Conservation (phyloP, 2,888 invertebrate genomes). For the Mythimna albipuncta region DNA sequence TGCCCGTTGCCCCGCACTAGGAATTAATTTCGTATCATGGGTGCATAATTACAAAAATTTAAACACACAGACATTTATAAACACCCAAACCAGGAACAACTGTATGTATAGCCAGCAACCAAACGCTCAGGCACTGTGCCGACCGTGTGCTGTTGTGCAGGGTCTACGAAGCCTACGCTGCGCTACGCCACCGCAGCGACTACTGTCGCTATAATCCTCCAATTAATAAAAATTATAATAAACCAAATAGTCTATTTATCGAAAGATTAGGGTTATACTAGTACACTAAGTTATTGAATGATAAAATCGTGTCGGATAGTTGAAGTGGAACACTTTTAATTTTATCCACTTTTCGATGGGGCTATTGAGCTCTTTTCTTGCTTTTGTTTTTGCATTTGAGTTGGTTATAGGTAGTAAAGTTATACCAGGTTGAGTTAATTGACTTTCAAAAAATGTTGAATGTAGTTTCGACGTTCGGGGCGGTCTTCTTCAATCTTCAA, state of each 20-base stretch:
- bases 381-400: background rate
- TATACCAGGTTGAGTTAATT: background rate
- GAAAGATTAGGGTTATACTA: background rate
- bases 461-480: background rate
- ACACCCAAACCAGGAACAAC: no score
- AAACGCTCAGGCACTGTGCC: no score
- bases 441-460: no score
- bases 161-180: conserved; percentile 3
- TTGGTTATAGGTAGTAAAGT: background rate
- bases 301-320: background rate
- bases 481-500: background rate
- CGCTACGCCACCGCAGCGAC: background rate
- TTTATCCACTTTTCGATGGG: background rate
- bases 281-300: background rate
- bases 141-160: background rate
- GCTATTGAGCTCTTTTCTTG: no score
- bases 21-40: no score
- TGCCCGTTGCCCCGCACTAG: no score
- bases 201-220: background rate
- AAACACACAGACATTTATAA: no score
- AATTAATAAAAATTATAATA: no score
- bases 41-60: no score
- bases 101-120: no score
- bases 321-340: background rate
- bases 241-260: background rate